These are phyloP conservation scores for Slavum lentiscoides DNA, from an alignment of 2,888 invertebrate genomes.

Conservation along the genomic window DNA sequence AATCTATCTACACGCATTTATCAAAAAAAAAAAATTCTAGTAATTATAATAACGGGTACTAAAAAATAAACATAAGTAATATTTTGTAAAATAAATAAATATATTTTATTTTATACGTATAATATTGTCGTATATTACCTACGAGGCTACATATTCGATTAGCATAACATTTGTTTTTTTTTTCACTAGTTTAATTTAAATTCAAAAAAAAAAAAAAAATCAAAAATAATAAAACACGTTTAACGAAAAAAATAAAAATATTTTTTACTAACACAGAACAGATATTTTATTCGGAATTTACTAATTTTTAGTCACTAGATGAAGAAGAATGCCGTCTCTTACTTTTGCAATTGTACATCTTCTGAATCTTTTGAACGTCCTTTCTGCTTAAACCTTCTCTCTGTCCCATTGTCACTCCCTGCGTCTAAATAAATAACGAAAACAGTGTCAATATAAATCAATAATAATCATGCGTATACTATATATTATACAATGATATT, in stretches of 20 bases:
- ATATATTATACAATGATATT: background rate
- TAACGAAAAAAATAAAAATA: background rate
- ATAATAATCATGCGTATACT: background rate
- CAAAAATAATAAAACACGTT: slow-evolving; percentile 20
- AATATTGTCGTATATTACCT: background rate
- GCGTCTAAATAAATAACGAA: slow-evolving; percentile 55
- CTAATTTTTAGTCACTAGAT: slow-evolving; percentile 39
- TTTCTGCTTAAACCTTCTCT: slow-evolving; percentile 73
- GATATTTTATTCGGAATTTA: background rate
- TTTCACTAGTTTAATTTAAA: slow-evolving; percentile 11
- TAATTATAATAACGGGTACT: background rate
- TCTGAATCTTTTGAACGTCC: slow-evolving; percentile 74
- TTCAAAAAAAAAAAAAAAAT: slow-evolving; percentile 10
- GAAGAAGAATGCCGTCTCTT: slow-evolving; percentile 53
- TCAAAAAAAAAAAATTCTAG: background rate
- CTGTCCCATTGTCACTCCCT: slow-evolving; percentile 66
- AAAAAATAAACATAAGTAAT: slow-evolving; percentile 5
- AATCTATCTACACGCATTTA: background rate
- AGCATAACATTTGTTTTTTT: slow-evolving; percentile 8
- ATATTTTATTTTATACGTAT: background rate
- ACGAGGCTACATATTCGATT: background rate
- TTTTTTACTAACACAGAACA: background rate
- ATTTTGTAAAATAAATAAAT: slow-evolving; percentile 5
- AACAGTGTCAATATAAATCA: background rate
- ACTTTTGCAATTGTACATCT: slow-evolving; percentile 72